phyloP scores from a whole-genome alignment of 2,113 vertebrate genomes.

The Sterna hirundo region DNA sequence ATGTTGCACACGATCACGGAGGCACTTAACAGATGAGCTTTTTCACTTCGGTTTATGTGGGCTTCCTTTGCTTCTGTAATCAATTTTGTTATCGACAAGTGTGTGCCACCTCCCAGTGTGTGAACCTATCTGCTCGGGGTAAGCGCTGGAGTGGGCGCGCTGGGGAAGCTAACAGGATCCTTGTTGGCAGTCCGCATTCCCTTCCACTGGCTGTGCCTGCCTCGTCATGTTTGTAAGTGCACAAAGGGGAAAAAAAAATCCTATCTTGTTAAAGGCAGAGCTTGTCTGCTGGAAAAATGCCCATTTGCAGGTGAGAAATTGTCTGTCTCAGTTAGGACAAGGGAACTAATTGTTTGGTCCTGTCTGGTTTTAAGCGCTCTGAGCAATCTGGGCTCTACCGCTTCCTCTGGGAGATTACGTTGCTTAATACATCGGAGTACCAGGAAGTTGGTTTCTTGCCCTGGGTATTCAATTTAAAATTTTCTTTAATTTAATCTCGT shows the following conservation, averaged over 20 bases:
- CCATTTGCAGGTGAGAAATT: conserved; percentile 56
- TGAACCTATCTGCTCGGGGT: background rate
- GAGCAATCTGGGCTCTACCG: background rate
- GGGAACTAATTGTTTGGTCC: conserved; percentile 51
- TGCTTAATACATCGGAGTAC: background rate
- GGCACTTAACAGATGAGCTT: background rate
- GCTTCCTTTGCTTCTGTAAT: background rate
- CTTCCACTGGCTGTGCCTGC: background rate
- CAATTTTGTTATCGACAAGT: background rate
- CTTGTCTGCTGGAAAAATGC: conserved; percentile 49
- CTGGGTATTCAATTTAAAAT: conserved; percentile 11
- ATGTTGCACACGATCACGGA: background rate
- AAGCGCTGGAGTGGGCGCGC: background rate
- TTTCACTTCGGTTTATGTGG: background rate
- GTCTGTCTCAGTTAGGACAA: conserved; percentile 45
- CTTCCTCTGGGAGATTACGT: conserved; percentile 31
- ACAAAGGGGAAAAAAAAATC: background rate
- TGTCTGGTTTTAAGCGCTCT: conserved; percentile 23
- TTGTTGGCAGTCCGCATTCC: background rate
- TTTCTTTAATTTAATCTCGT: conserved; percentile 3
- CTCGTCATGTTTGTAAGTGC: background rate
- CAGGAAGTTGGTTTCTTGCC: conserved; percentile 43
- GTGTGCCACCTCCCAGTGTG: background rate
- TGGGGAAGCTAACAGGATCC: background rate
- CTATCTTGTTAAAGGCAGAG: background rate